Evolutionary conservation across 53 echinoderm and acorn worm species (phyloP).

Genomic region (Actinopyga echinites): DNA sequence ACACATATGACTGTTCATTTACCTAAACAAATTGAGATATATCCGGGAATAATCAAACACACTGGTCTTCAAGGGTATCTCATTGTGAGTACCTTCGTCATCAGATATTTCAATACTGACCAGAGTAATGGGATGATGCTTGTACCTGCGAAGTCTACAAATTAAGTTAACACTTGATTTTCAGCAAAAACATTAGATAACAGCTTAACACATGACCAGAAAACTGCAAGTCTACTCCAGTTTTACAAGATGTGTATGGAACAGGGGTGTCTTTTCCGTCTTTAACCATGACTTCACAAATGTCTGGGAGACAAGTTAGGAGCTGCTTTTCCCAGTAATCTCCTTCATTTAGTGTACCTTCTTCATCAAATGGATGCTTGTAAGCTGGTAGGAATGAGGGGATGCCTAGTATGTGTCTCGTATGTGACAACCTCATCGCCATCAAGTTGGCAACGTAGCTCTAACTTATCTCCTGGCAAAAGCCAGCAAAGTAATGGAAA

Average conservation of each 20-base stretch:
- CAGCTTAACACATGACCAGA: too few species aligned
- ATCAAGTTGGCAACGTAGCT: background rate
- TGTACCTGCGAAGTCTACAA: too few species aligned
- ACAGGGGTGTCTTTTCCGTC: background rate
- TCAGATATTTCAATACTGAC: too few species aligned
- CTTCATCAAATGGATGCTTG: background rate
- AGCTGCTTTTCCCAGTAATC: background rate
- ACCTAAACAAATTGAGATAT: too few species aligned
- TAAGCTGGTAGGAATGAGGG: background rate
- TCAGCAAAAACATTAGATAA: too few species aligned
- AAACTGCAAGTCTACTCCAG: background rate
- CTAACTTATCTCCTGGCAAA: background rate
- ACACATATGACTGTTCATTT: too few species aligned
- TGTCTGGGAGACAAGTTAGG: background rate
- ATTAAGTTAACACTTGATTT: too few species aligned
- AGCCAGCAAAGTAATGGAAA: background rate
- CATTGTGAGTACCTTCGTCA: too few species aligned
- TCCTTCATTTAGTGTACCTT: background rate
- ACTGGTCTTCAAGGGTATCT: too few species aligned
- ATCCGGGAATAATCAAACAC: too few species aligned
- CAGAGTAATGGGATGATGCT: too few species aligned
- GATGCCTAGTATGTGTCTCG: background rate
- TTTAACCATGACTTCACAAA: background rate
- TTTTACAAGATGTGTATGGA: background rate
- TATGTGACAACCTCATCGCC: background rate